A percentile compares a stretch with the other conserved stretches of the same genome.
These are phyloP conservation scores for Ceyx cyanopectus DNA, from an alignment of 2,113 vertebrate species.

Conservation along the genomic window DNA sequence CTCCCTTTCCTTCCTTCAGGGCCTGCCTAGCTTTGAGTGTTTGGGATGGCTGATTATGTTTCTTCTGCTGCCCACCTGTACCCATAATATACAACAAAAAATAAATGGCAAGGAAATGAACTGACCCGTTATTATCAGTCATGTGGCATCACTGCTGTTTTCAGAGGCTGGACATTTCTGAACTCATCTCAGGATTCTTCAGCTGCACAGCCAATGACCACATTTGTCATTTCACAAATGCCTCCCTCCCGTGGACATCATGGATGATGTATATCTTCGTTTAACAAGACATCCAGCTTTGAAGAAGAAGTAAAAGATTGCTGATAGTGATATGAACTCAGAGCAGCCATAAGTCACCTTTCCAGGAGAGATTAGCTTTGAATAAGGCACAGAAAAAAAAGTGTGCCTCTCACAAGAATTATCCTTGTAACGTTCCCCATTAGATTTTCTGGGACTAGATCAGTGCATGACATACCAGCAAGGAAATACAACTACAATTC, in stretches of 20 bases:
- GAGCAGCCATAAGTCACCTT: constrained; percentile 33
- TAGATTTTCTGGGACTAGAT: neutral
- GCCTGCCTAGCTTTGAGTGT: neutral
- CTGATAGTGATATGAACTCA: constrained; percentile 21
- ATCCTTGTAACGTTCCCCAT: neutral
- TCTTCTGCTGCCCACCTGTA: neutral
- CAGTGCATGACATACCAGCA: neutral
- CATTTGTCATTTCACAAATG: neutral
- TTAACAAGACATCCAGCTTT: constrained; percentile 27
- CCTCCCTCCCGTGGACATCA: neutral
- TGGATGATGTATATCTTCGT: constrained; percentile 18
- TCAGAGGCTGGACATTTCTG: neutral
- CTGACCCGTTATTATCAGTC: neutral
- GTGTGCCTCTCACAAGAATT: neutral
- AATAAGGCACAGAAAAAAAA: constrained; percentile 24
- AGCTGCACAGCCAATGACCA: constrained; percentile 30
- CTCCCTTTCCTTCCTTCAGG: neutral
- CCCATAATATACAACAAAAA: neutral
- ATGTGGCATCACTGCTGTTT: neutral
- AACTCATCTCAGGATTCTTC: neutral
- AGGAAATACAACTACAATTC: neutral
- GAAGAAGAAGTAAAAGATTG: constrained; percentile 8
- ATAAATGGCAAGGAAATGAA: neutral
- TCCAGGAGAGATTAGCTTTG: constrained; percentile 22
- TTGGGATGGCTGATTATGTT: neutral